Evolutionary conservation across 1,140 invertebrate species (phyloP).

Genomic region (Gerris buenoi): DNA sequence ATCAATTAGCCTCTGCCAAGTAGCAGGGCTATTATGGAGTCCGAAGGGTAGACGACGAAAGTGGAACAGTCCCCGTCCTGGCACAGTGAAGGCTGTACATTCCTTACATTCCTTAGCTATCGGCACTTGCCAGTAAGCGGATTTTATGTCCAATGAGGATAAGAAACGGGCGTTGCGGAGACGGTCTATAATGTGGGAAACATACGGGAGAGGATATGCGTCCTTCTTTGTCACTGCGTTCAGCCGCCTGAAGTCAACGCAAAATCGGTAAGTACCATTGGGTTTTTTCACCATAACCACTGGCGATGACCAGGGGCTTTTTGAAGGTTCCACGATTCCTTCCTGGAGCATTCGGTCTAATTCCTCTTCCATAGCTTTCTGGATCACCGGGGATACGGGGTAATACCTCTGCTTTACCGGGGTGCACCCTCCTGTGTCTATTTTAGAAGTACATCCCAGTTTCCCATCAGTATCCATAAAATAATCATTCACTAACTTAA

Average conservation of each 20-base stretch:
- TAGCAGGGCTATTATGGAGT: constrained; percentile 24
- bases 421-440: neutral
- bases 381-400: constrained; percentile 7
- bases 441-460: neutral
- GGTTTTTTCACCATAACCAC: constrained; percentile 37
- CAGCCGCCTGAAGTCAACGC: constrained; percentile 32
- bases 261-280: constrained; percentile 31
- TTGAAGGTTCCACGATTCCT: constrained; percentile 8
- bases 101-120: constrained; percentile 7
- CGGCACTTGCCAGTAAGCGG: constrained; percentile 22
- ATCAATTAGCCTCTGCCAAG: constrained; percentile 25
- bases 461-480: neutral
- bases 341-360: constrained; percentile 11
- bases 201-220: constrained; percentile 14
- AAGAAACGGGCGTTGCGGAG: constrained; percentile 24
- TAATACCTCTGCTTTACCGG: constrained; percentile 16
- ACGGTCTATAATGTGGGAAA: constrained; percentile 13
- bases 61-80: constrained; percentile 23
- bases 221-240: constrained; percentile 30
- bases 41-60: constrained; percentile 29
- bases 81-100: constrained; percentile 18
- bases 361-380: constrained; percentile 16
- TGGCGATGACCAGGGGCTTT: constrained; percentile 32
- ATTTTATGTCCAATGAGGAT: constrained; percentile 24
- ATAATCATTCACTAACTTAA: neutral